A percentile compares a stretch with the other conserved stretches of the same genome.
Conservation (phyloP, 2,797 vertebrate species). For the Platyrinchus mystaceus region DNA sequence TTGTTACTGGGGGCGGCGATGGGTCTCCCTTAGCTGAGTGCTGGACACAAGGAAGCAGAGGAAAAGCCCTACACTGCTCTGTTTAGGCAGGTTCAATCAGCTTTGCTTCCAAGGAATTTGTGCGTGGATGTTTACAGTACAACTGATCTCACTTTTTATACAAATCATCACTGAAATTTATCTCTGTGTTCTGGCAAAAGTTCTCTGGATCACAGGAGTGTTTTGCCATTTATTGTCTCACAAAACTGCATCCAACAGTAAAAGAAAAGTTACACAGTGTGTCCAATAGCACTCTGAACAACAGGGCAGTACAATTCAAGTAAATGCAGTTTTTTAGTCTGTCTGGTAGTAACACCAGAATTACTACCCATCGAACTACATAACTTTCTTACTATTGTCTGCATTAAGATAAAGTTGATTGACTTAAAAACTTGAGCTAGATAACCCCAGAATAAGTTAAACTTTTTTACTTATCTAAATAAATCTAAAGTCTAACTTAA, state of each 20-base stretch:
- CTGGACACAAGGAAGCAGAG: background rate
- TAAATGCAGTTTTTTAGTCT: background rate
- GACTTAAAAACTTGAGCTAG: background rate
- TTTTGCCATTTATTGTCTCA: background rate
- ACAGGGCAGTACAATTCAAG: background rate
- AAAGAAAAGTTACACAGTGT: background rate
- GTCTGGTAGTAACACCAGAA: background rate
- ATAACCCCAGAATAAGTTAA: background rate
- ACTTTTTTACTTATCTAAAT: background rate
- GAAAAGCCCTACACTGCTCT: background rate
- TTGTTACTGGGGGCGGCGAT: rapidly evolving
- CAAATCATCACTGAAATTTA: background rate
- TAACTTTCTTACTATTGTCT: background rate
- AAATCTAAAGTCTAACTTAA: background rate
- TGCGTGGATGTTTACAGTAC: background rate
- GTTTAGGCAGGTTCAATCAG: background rate
- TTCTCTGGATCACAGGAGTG: background rate
- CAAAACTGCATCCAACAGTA: background rate
- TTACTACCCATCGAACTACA: background rate
- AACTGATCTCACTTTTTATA: background rate
- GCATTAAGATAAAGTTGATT: background rate
- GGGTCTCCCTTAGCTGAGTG: background rate
- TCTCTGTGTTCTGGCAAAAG: background rate
- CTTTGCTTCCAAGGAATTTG: background rate
- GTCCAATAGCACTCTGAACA: background rate